Evolutionary conservation across 2,797 vertebrate genomes (phyloP), one percentile per base, ranked within the genome.

Genomic region (Pantherophis vulpinus): DNA sequence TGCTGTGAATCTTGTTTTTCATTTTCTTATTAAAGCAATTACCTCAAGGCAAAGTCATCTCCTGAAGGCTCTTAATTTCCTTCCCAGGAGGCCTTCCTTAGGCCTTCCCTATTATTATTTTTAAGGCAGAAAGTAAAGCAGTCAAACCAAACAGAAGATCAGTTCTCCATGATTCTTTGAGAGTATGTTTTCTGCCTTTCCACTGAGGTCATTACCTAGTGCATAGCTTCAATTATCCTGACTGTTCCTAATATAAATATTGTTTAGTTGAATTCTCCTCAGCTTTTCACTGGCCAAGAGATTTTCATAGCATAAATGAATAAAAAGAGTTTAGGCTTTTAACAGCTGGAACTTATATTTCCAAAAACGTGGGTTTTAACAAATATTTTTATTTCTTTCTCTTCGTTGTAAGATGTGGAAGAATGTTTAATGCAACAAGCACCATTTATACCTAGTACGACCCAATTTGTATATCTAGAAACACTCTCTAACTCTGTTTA

Each of bases 11-110:
- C 59, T 91, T 83, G 32, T 83, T 83, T 58, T 58, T 55, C 32
- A 63, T 93, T 70, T 92, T 70, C 54, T 63, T 61, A 51, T 61
- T 54, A 60, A 91, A 60, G 56, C 42, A 61, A 89, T 93, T 79
- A 90, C 32, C 32, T 42, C 47, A 61, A 63, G 32, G 32, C 32
- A 66, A 29, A 25, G 42, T 32, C 25, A 90, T 5, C 25, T 54
- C 32, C 25, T 70, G 86, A n/a, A 87, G 88, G 27, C n/a, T 29
- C 32, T 56, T 55, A 18, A 18, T 83, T 79, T 83, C 7, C 2
- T n/a, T 27, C 88, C 88, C 37, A 54, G 23, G 20, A 89, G 37
- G 63, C 29, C 55, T 51, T n/a, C 29, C 10, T 29, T 61, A 27
- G 5, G 54, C n/a, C 18, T 55, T 14, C 66, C 29, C 66, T 70